Evolutionary conservation across 2,113 vertebrate genomes (phyloP).

Genomic region (Neomonachus schauinslandi): DNA sequence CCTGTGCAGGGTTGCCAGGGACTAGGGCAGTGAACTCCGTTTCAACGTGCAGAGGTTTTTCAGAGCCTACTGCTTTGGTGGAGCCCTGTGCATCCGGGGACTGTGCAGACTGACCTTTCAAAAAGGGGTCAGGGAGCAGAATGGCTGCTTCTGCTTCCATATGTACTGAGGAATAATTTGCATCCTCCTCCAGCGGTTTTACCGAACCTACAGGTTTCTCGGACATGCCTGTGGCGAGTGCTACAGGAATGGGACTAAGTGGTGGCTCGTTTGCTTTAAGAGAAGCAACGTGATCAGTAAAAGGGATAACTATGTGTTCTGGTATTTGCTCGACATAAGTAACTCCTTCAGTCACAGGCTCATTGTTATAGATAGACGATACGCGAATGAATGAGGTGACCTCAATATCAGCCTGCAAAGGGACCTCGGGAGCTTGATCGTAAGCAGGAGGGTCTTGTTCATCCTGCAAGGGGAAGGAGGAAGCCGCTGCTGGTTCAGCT

Average conservation of each 20-base stretch:
- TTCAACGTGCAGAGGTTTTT: constrained; percentile 50
- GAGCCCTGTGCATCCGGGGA: constrained; percentile 47
- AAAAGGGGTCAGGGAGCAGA: neutral
- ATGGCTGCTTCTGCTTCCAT: constrained; percentile 64
- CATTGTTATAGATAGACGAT: constrained; percentile 26
- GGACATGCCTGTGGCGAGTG: neutral
- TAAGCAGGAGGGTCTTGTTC: constrained; percentile 75
- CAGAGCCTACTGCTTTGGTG: constrained; percentile 12
- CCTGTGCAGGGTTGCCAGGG: constrained; percentile 38
- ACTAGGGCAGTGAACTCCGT: constrained; percentile 36
- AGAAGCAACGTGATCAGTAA: constrained; percentile 56
- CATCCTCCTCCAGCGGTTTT: constrained; percentile 2
- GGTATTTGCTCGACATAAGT: constrained; percentile 74
- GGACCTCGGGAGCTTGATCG: constrained; percentile 46
- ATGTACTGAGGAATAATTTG: neutral
- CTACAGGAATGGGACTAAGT: constrained; percentile 35
- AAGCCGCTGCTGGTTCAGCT: constrained; percentile 62
- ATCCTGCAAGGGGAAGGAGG: constrained; percentile 70
- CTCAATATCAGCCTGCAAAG: constrained; percentile 61
- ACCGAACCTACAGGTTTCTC: constrained; percentile 17
- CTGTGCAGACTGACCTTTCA: constrained; percentile 24
- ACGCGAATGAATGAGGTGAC: neutral
- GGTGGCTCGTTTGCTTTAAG: constrained; percentile 66
- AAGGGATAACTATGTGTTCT: constrained; percentile 71
- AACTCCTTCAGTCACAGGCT: constrained; percentile 60